A percentile compares a stretch with the other conserved stretches of the same genome.
Evolutionary conservation across 1,140 invertebrate genomes (phyloP).

Genomic region (Trinorchestia longiramus): DNA sequence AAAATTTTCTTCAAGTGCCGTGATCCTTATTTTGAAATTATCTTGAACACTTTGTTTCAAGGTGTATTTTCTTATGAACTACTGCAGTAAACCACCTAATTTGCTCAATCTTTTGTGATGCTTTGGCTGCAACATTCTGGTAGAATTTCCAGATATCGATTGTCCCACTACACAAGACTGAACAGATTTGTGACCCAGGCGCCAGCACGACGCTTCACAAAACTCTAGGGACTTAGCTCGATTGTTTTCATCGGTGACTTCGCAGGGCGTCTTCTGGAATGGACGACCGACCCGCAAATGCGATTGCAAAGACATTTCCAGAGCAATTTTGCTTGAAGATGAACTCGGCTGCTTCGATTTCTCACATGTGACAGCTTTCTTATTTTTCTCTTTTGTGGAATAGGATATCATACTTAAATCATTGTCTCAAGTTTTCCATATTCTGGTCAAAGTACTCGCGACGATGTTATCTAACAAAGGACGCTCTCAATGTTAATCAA

Average conservation of each 20-base stretch:
- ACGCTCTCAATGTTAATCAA: too few relatives aligned
- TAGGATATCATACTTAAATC: not conserved
- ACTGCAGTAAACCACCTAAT: not conserved
- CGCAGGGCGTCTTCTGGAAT: not conserved
- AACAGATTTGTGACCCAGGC: not conserved
- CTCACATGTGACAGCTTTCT: not conserved
- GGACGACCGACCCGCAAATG: constrained; percentile 21
- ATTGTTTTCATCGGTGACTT: constrained; percentile 30
- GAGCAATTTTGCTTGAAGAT: constrained; percentile 40
- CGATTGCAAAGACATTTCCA: constrained; percentile 10
- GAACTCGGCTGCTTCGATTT: not conserved
- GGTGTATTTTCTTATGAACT: not conserved
- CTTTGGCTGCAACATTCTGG: not conserved
- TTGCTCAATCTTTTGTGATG: not conserved
- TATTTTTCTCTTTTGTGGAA: not conserved
- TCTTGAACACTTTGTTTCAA: not conserved
- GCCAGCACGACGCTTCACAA: not conserved
- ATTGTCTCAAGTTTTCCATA: not conserved
- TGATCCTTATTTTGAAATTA: not conserved
- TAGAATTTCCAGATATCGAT: not conserved
- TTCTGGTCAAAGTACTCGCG: too few relatives aligned
- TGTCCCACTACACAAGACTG: not conserved
- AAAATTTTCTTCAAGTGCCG: not conserved
- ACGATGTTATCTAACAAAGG: too few relatives aligned
- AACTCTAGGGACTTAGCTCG: constrained; percentile 31